These are phyloP conservation scores for Lycorma delicatula DNA, from an alignment of 1,140 invertebrate species.

Conservation along the genomic window DNA sequence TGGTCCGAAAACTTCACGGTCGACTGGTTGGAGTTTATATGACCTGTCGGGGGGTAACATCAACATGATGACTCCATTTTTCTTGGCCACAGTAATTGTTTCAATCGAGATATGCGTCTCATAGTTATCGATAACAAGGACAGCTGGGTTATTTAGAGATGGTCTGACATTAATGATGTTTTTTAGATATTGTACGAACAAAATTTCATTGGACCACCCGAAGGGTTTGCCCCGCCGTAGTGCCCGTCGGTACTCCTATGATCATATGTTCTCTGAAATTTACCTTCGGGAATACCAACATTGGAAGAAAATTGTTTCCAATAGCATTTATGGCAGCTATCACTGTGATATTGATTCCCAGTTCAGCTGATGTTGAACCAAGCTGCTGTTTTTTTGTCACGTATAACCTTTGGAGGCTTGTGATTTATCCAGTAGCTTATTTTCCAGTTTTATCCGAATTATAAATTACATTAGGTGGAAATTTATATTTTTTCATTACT, in stretches of 20 bases:
- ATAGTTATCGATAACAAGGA: conserved; percentile 23
- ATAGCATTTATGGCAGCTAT: conserved; percentile 36
- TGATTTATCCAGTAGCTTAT: conserved; percentile 35
- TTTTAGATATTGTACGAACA: conserved; percentile 17
- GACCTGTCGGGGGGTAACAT: conserved; percentile 22
- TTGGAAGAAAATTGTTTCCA: conserved; percentile 34
- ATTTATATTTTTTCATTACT: conserved; percentile 26
- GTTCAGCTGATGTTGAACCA: conserved; percentile 33
- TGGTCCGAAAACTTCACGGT: conserved; percentile 21
- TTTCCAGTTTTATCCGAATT: conserved; percentile 40
- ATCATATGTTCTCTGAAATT: conserved; percentile 16
- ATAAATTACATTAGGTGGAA: conserved; percentile 33
- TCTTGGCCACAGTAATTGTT: too few species aligned
- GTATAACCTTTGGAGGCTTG: conserved; percentile 33
- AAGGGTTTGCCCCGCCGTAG: conserved; percentile 28
- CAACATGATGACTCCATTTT: conserved; percentile 29
- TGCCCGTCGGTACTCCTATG: conserved; percentile 26
- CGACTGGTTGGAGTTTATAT: conserved; percentile 36
- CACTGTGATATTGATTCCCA: conserved; percentile 37
- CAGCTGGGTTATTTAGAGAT: conserved; percentile 19
- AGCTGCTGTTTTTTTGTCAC: conserved; percentile 34
- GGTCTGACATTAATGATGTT: not conserved
- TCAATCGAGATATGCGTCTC: too few species aligned
- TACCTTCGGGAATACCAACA: conserved; percentile 38
- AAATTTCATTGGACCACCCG: conserved; percentile 36